phyloP scores from a whole-genome alignment of 2,888 invertebrate species.

The Hypomecis atomaria region DNA sequence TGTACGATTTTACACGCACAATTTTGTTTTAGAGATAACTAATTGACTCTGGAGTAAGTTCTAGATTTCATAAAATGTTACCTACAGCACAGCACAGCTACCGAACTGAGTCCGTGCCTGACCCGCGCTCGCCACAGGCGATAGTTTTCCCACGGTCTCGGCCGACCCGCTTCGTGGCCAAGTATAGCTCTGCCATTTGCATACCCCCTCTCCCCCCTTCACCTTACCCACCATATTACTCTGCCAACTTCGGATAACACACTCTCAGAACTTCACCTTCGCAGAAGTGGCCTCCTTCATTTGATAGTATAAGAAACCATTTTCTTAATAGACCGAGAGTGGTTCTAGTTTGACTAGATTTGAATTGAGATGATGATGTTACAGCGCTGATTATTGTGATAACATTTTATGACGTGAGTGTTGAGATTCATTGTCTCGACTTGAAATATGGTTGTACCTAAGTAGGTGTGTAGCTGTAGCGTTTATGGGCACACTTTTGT shows the following conservation, averaged over 20 bases:
- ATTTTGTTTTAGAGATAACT: too few species aligned
- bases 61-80: conserved; percentile 38
- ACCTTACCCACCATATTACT: conserved; percentile 75
- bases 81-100: not conserved
- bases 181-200: conserved; percentile 82
- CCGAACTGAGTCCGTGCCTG: conserved; percentile 62
- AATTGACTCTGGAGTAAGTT: not conserved
- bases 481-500: conserved; percentile 13
- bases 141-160: conserved; percentile 84
- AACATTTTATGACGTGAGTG: conserved; percentile 43
- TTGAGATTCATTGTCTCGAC: conserved; percentile 40
- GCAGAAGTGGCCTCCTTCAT: conserved; percentile 44
- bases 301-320: conserved; percentile 58
- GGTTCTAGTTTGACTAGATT: conserved; percentile 60
- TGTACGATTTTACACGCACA: too few species aligned
- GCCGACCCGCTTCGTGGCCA: conserved; percentile 74
- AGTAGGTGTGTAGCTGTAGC: not conserved
- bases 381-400: conserved; percentile 53
- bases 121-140: conserved; percentile 78
- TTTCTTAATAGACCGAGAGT: conserved; percentile 63
- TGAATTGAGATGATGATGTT: conserved; percentile 50
- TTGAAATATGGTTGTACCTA: not conserved
- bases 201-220: conserved; percentile 66
- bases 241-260: conserved; percentile 55
- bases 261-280: conserved; percentile 16